Base-by-base conservation (phyloP, 1,140 invertebrate genomes). In the Drosophila gunungcola region DNA sequence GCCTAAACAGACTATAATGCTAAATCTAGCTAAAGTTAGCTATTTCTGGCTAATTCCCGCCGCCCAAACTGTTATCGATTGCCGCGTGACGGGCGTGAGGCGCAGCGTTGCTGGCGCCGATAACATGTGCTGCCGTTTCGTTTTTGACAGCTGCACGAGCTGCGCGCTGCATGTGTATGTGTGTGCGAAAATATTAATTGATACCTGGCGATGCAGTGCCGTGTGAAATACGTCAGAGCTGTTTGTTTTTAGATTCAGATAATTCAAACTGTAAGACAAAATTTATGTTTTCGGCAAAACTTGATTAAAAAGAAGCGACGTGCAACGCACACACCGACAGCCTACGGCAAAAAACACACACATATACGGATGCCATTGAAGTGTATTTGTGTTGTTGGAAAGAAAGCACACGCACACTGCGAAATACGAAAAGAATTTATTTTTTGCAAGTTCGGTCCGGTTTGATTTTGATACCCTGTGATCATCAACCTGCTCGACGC, bases 201-300 rank as follows among this genome's bases (percentile, higher is more conserved):
- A 60, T 53, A 60, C 45, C 25, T 61, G 27, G 27, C 48, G 57
- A 58, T 60, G 56, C 32, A 60, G 56, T 60, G 56, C 45, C 32
- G 57, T 61, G 57, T 61, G 36, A 51, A 29, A 29, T 60, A 60
- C 55, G 42, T 57, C 42, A 21, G 42, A 36, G 11, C 29, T 65
- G 62, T 39, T 65, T 46, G 43, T 57, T 65, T 32, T 29, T 29
- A 48, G 25, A 65, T 21, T 60, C 6, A 12, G 16, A 65, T 34
- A 13, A 10, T 65, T 32, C 16, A 43, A 6, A 4, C 45, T n/a
- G 3, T 13, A 9, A 27, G 9, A 45, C 32, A 38, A 45, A 52
- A 52, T 52, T 52, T 45, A 64, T 52, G 32, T 68, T 63, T 65
- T 68, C 61, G 61, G 41, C 51, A 11, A 52, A 36, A 21, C n/a